Evolutionary conservation across 2,888 invertebrate genomes (phyloP).

Genomic region (Panorpa germanica): DNA sequence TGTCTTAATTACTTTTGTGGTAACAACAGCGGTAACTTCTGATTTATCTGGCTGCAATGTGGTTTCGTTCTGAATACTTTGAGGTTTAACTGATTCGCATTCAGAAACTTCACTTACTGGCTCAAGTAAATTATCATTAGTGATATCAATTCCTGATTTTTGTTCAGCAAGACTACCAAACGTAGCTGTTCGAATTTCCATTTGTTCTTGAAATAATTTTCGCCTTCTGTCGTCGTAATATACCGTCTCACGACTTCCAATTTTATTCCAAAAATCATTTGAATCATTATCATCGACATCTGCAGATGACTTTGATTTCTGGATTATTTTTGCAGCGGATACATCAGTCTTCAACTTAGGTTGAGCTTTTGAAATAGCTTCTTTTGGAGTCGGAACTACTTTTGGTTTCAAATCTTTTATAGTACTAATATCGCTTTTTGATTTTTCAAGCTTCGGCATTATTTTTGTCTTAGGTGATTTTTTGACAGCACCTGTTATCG

Average conservation of each 20-base stretch:
- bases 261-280: constrained; percentile 43
- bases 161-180: constrained; percentile 25
- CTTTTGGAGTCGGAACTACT: too few relatives aligned
- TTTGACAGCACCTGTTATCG: too few relatives aligned
- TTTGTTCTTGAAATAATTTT: constrained; percentile 25
- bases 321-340: constrained; percentile 3
- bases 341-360: constrained; percentile 4
- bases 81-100: too few relatives aligned
- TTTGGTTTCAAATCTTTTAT: too few relatives aligned
- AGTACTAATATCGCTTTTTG: too few relatives aligned
- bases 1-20: constrained; percentile 4
- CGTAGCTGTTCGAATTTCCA: constrained; percentile 22
- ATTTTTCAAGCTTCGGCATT: too few relatives aligned
- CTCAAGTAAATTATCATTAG: too few relatives aligned
- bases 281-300: constrained; percentile 22
- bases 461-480: too few relatives aligned
- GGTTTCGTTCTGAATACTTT: too few relatives aligned
- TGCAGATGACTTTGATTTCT: constrained; percentile 15
- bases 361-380: too few relatives aligned
- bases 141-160: constrained; percentile 10
- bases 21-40: background rate
- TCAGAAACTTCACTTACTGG: too few relatives aligned
- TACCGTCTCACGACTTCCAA: constrained; percentile 43
- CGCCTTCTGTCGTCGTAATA: constrained; percentile 36
- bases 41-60: too few relatives aligned